Conservation (phyloP, 2,888 invertebrate species). For the Drymonia ruficornis region DNA sequence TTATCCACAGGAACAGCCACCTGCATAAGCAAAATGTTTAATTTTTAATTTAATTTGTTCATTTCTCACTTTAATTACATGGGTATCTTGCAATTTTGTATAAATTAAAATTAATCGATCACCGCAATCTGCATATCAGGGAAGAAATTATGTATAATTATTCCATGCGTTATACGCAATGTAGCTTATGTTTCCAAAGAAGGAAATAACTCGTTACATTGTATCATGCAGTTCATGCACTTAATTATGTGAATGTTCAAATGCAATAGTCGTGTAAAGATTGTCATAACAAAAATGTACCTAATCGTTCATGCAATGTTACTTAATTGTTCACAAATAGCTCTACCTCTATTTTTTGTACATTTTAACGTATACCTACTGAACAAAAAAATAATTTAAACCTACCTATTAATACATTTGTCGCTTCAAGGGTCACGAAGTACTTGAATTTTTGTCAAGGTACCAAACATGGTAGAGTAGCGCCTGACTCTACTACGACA, state of each 20-base stretch:
- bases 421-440: too few species aligned
- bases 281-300: not conserved
- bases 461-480: too few species aligned
- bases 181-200: slow-evolving; percentile 1
- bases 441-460: too few species aligned
- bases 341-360: too few species aligned
- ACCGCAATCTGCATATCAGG: not conserved
- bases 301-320: not conserved
- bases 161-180: not conserved
- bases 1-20: slow-evolving; percentile 89
- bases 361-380: too few species aligned
- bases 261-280: slow-evolving; percentile 1
- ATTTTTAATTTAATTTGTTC: too few species aligned
- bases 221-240: slow-evolving; percentile 6
- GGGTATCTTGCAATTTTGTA: not conserved
- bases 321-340: not conserved
- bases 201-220: slow-evolving; percentile 3
- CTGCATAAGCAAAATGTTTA: slow-evolving; percentile 41
- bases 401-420: too few species aligned
- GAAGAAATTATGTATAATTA: slow-evolving; percentile 6
- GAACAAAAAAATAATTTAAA: too few species aligned
- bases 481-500: too few species aligned
- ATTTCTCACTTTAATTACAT: too few species aligned
- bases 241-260: slow-evolving; percentile 4
- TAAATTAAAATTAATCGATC: not conserved